Conservation (phyloP, 2,888 invertebrate genomes). For the Philereme transversata region DNA sequence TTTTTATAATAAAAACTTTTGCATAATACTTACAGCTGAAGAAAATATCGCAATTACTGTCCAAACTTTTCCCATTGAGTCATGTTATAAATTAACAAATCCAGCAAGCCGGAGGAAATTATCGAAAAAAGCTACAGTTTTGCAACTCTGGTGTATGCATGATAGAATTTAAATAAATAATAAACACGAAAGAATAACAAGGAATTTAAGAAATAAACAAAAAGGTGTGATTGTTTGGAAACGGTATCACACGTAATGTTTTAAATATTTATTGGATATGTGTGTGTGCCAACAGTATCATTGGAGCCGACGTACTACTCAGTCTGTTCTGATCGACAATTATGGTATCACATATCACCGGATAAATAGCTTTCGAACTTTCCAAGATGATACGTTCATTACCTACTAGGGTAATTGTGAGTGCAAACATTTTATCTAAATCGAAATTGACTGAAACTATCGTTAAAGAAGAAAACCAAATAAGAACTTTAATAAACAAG, state of each 20-base stretch:
- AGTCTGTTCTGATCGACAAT: not conserved
- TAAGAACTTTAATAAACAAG: too few relatives aligned
- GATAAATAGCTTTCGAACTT: too few relatives aligned
- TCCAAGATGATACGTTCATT: too few relatives aligned
- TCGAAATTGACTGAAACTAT: not conserved
- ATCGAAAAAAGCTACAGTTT: slow-evolving; percentile 47
- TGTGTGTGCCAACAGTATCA: slow-evolving; percentile 54
- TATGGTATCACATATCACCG: not conserved
- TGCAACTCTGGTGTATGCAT: slow-evolving; percentile 37
- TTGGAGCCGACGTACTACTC: not conserved
- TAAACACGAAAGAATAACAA: slow-evolving; percentile 30
- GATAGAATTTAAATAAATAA: slow-evolving; percentile 35
- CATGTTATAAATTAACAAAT: slow-evolving; percentile 49
- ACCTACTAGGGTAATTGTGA: too few relatives aligned
- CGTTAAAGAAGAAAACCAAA: not conserved
- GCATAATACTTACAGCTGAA: slow-evolving; percentile 25
- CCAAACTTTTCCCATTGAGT: slow-evolving; percentile 55
- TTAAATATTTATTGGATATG: slow-evolving; percentile 51
- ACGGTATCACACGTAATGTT: slow-evolving; percentile 6
- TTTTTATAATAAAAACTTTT: slow-evolving; percentile 22
- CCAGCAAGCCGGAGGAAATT: slow-evolving; percentile 49
- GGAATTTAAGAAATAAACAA: slow-evolving; percentile 21
- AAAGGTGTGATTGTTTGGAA: slow-evolving; percentile 20
- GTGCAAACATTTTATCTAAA: too few relatives aligned
- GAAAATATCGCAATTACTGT: slow-evolving; percentile 55